Percentiles rank a stretch among this genome's conserved stretches.
Evolutionary conservation across 2,888 invertebrate species (phyloP).

Genomic region (Zaprionus obscuricornis): DNA sequence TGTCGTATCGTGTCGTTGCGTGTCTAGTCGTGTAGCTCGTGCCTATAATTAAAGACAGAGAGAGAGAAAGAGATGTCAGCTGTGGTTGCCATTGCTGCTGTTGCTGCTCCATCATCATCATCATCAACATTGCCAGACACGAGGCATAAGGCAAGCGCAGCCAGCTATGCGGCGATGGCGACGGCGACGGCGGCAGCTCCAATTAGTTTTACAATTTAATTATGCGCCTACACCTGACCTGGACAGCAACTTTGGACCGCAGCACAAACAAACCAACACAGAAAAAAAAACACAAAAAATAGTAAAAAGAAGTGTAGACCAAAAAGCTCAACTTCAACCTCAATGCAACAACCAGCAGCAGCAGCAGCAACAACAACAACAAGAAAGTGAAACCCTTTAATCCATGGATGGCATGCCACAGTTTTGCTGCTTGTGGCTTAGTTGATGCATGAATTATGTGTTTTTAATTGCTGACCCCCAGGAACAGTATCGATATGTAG

Average conservation of each 20-base stretch:
- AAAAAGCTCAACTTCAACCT: too few species aligned
- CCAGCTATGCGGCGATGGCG: too few species aligned
- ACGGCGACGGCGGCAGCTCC: conserved; percentile 18
- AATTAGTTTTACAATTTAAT: conserved; percentile 58
- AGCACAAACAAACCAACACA: too few species aligned
- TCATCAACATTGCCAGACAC: conserved; percentile 19
- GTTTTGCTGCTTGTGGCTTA: conserved; percentile 24
- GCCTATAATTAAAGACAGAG: conserved; percentile 69
- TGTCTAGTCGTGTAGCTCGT: conserved; percentile 3
- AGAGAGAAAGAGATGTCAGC: conserved; percentile 65
- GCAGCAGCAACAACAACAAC: too few species aligned
- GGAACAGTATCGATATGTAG: conserved; percentile 39
- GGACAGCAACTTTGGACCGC: neutral
- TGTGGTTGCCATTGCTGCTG: too few species aligned
- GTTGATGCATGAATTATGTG: conserved; percentile 63
- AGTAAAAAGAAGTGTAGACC: too few species aligned
- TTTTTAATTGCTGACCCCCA: conserved; percentile 64
- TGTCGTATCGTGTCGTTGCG: too few species aligned
- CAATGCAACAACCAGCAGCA: too few species aligned
- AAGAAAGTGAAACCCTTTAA: too few species aligned
- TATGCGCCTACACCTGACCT: conserved; percentile 28
- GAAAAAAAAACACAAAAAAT: too few species aligned
- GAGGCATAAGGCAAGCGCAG: too few species aligned
- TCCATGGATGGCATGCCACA: neutral
- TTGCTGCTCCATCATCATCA: conserved; percentile 55